Evolutionary conservation across 2,888 invertebrate genomes (phyloP), one percentile per base, ranked within the genome.

Genomic region (Stenolophus ochropezus): DNA sequence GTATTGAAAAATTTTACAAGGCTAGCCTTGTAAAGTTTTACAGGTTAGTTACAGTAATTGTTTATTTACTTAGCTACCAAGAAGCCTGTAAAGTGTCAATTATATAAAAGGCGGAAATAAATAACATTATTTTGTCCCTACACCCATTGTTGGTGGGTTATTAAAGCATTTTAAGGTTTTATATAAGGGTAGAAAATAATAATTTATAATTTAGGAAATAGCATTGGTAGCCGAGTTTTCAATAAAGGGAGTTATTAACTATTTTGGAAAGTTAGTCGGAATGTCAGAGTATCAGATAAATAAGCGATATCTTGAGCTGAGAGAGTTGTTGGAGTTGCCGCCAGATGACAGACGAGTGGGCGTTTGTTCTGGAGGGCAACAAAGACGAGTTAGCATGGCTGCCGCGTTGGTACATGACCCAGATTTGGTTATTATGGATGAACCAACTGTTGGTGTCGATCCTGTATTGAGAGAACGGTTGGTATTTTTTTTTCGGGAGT

Each of bases 391-490:
- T 0, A 97, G 97, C 0, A 93, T 98, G 84, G 97, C 97, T 0
- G 96, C 95, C 3, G 96, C 97, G 0, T 90, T 98, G 86, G 92
- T 98, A 0, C 97, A 97, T 86, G 95, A 94, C 84, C 97, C 98
- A 0, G 95, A 97, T 87, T 89, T 98, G 27, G 90, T 98, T 25
- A 97, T 98, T 82, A 89, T 98, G 85, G 98, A 98, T 86, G 98
- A 98, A 87, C 97, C 97, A 0, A 98, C 97, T 0, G 97, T 97
- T n/a, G 98, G 97, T 0, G 91, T 98, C 82, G 98, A 98, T 90
- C 97, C 97, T 0, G 92, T 97, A 83, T 89, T 98, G 77, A 91
- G 96, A 88, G 95, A 96, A 88, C 93, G 93, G 96, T 94, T 88
- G 90, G 90, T 56, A 8, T 21, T n/a, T n/a, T n/a, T n/a, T n/a